Base-by-base conservation (phyloP, 2,113 vertebrate genomes). In the Struthidea cinerea region DNA sequence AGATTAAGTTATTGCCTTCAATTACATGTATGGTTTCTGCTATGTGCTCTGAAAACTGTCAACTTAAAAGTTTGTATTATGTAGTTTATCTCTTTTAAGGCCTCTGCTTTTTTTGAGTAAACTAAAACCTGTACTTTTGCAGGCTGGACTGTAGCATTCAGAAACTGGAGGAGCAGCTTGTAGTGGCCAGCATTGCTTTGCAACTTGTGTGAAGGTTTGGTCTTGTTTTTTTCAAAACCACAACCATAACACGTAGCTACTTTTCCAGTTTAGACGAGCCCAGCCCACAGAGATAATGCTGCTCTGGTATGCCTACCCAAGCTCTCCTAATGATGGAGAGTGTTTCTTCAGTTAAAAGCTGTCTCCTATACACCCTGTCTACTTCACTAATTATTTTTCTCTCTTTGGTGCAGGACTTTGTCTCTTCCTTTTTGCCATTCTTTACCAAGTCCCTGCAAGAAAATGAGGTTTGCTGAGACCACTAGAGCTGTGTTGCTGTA, bases 401-500 rank as follows among this genome's bases (percentile, higher is more conserved):
- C 27, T 87, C 33, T 73, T 68, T 74, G 56, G 10, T 80, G 55
- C 14, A 33, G 60, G 33, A 91, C 50, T 90, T 91, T 4, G 1
- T 65, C 67, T 83, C 67, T 78, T 94, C 17, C 55, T 32, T 82
- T 87, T 52, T 47, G 33, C 50, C 27, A 41, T 88, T 91, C 78
- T 68, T 94, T 74, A 53, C 33, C 41, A 82, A 79, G 44, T 61
- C 68, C 20, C 53, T 79, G 53, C 13, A 82, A 80, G 57, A 87
- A 96, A 89, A 87, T 53, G 24, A 65, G 74, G 21, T 82, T 73
- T 87, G 63, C 91, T 55, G 84, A 90, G 84, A 80, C 53, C 30
- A 73, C 61, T 71, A 77, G 83, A 83, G 78, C 82, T 94, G 47
- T 96, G 87, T 93, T 95, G 50, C 87, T 87, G 18, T 87, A 76